Conservation (phyloP, 2,113 vertebrate species). For the Pterophyllum scalare region DNA sequence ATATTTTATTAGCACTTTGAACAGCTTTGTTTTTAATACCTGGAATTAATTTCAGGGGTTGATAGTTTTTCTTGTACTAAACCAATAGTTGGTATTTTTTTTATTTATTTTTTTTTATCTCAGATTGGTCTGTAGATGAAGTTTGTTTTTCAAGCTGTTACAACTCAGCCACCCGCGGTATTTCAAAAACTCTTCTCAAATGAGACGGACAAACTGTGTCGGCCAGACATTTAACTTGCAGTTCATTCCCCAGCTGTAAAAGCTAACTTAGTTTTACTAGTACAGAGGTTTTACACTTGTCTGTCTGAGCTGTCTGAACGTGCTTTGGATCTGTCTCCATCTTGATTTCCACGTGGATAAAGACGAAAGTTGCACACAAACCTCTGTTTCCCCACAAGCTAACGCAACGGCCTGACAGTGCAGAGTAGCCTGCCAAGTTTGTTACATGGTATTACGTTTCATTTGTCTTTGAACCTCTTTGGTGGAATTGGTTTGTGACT, state of each 20-base stretch:
- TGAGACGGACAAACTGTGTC: constrained; percentile 44
- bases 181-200: constrained; percentile 61
- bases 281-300: constrained; percentile 32
- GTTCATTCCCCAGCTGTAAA: constrained; percentile 50
- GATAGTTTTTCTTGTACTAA: constrained; percentile 51
- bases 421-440: constrained; percentile 42
- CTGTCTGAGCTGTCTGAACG: constrained; percentile 12
- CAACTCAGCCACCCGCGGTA: constrained; percentile 58
- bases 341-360: constrained; percentile 66
- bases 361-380: constrained; percentile 50
- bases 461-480: constrained; percentile 74
- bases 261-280: constrained; percentile 35
- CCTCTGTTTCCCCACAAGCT: constrained; percentile 22
- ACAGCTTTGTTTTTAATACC: constrained; percentile 8
- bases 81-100: constrained; percentile 31
- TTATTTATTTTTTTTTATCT: constrained; percentile 38
- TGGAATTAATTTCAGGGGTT: constrained; percentile 48
- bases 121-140: constrained; percentile 39
- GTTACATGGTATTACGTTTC: constrained; percentile 75
- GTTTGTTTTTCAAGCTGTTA: constrained; percentile 64
- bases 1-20: constrained; percentile 12
- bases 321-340: constrained; percentile 35
- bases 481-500: constrained; percentile 75
- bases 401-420: constrained; percentile 18
- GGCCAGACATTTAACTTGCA: constrained; percentile 32